Percentiles rank a stretch among this genome's conserved stretches.
These are phyloP conservation scores for Galagoides demidoff DNA, from an alignment of 2,797 vertebrate species.

Conservation along the genomic window DNA sequence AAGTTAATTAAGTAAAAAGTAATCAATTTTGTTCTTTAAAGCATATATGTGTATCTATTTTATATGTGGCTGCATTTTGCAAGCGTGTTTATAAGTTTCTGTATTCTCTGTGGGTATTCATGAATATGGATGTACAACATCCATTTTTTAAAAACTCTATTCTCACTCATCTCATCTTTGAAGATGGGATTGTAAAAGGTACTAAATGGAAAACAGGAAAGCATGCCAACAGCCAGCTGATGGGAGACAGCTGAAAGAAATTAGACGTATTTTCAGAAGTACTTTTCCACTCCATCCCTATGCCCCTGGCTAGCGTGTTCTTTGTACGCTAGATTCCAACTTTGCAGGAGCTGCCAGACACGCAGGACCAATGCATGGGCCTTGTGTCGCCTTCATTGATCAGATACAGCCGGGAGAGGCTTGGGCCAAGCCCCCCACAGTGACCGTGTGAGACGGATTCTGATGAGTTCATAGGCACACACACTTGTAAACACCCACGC, in stretches of 20 bases:
- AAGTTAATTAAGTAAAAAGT: constrained; percentile 83
- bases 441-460: not conserved
- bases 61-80: not conserved
- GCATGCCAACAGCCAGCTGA: constrained; percentile 55
- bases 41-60: not conserved
- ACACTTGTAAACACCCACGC: not conserved
- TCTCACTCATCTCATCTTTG: constrained; percentile 60
- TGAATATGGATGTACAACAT: not conserved
- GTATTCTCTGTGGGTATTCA: not conserved
- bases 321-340: constrained; percentile 58
- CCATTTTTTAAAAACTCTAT: constrained; percentile 35
- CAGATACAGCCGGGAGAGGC: constrained; percentile 33
- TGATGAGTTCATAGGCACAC: not conserved
- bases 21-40: constrained; percentile 72
- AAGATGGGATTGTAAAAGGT: constrained; percentile 70
- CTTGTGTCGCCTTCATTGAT: constrained; percentile 53
- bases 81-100: not conserved
- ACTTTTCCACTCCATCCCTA: constrained; percentile 64
- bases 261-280: constrained; percentile 70
- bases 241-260: constrained; percentile 74
- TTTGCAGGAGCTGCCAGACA: constrained; percentile 68
- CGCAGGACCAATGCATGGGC: not conserved
- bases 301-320: constrained; percentile 59
- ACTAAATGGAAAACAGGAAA: constrained; percentile 74
- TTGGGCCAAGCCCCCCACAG: not conserved